phyloP scores from a whole-genome alignment of 2,797 vertebrate species.

The Eutrigla gurnardus region DNA sequence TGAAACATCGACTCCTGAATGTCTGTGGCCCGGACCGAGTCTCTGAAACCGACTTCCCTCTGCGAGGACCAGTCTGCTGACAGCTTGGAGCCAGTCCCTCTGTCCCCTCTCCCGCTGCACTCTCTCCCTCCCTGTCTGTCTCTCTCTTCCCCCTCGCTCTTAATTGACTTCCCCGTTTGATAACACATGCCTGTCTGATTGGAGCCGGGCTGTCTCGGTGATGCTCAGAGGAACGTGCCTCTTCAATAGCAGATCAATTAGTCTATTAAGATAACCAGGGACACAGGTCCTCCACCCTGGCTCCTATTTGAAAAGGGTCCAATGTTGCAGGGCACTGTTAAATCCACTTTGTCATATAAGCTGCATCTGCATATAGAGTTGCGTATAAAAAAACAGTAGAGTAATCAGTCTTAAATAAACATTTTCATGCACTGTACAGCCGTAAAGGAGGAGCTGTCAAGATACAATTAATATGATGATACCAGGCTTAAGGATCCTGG shows the following conservation, averaged over 20 bases:
- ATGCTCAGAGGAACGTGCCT: constrained; percentile 84
- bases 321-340: constrained; percentile 38
- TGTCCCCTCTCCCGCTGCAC: constrained; percentile 44
- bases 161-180: constrained; percentile 88
- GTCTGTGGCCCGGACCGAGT: constrained; percentile 68
- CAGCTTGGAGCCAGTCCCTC: constrained; percentile 80
- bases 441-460: constrained; percentile 15
- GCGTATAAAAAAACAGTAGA: constrained; percentile 2
- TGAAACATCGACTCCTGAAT: constrained; percentile 68
- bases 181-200: constrained; percentile 85
- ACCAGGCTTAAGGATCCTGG: constrained; percentile 26
- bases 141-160: constrained; percentile 65
- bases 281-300: constrained; percentile 72
- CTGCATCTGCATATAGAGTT: neutral
- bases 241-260: constrained; percentile 88
- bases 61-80: constrained; percentile 77
- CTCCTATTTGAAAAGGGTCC: constrained; percentile 61
- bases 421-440: neutral
- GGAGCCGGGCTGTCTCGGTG: constrained; percentile 85
- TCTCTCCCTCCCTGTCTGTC: constrained; percentile 37
- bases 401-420: neutral
- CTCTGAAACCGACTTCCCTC: constrained; percentile 71
- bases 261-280: constrained; percentile 85
- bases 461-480: constrained; percentile 26
- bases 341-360: constrained; percentile 10